Conservation (phyloP, 2,888 invertebrate genomes). For the Rhagonycha fulva region DNA sequence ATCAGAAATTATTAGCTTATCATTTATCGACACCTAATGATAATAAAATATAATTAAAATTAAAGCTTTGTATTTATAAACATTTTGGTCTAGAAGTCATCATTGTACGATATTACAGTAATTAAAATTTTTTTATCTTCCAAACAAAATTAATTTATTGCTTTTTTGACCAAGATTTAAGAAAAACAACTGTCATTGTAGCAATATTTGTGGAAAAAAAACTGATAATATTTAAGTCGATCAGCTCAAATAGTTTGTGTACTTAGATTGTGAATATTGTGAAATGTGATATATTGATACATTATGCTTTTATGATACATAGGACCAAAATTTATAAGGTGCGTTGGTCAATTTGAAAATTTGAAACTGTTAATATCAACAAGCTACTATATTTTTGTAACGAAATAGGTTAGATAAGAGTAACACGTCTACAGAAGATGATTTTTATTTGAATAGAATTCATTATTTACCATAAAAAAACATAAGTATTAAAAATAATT, state of each 20-base stretch:
- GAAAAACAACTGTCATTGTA: background rate
- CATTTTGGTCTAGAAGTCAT: background rate
- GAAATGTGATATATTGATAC: conserved; percentile 38
- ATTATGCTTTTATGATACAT: conserved; percentile 31
- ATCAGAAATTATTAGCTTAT: background rate
- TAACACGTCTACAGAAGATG: background rate
- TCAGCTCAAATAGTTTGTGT: conserved; percentile 29
- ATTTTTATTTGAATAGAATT: background rate
- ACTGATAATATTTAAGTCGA: conserved; percentile 31
- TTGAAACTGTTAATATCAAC: conserved; percentile 9
- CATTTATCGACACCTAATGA: background rate
- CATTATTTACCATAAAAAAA: background rate
- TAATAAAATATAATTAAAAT: background rate
- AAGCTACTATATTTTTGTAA: conserved; percentile 19
- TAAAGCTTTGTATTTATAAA: background rate
- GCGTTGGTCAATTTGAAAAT: conserved; percentile 25
- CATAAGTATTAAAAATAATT: background rate
- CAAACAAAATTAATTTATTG: background rate
- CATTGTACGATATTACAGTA: background rate
- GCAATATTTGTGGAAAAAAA: background rate
- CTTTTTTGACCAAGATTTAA: background rate
- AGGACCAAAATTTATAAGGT: conserved; percentile 33
- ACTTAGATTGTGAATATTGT: conserved; percentile 17
- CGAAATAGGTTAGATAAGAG: background rate
- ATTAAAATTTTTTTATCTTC: background rate